Conservation (phyloP, 2,888 invertebrate species). For the Entomobrya proxima region DNA sequence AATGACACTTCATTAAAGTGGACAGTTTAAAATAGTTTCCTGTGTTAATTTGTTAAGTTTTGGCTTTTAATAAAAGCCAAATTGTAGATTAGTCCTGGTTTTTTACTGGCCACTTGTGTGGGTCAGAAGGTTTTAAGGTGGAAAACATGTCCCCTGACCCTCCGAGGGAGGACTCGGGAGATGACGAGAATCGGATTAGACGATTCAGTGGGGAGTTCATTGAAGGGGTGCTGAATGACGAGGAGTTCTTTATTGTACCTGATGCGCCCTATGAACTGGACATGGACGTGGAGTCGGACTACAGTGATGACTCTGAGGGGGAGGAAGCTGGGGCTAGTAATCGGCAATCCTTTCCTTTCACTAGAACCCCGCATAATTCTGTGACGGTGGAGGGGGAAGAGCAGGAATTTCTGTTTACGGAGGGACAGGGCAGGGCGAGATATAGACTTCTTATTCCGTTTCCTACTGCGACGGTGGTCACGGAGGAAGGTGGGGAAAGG, state of each 20-base stretch:
- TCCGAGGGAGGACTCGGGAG: constrained; percentile 60
- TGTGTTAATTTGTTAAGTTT: too few species aligned
- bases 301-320: constrained; percentile 67
- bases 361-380: neutral
- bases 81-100: too few species aligned
- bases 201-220: constrained; percentile 45
- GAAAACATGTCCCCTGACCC: constrained; percentile 72
- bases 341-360: neutral
- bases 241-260: constrained; percentile 62
- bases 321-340: constrained; percentile 39
- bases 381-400: neutral
- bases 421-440: constrained; percentile 15
- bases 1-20: too few species aligned
- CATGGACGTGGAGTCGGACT: constrained; percentile 54
- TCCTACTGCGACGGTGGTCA: neutral
- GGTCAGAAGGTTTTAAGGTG: too few species aligned
- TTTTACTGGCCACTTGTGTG: too few species aligned
- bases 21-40: too few species aligned
- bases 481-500: neutral
- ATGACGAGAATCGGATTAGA: constrained; percentile 40
- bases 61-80: too few species aligned
- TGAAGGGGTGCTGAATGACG: constrained; percentile 58
- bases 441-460: constrained; percentile 52
- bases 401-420: neutral
- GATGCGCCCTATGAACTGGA: constrained; percentile 70